phyloP scores from a whole-genome alignment of 2,888 invertebrate species.

The Nesidiocoris tenuis region DNA sequence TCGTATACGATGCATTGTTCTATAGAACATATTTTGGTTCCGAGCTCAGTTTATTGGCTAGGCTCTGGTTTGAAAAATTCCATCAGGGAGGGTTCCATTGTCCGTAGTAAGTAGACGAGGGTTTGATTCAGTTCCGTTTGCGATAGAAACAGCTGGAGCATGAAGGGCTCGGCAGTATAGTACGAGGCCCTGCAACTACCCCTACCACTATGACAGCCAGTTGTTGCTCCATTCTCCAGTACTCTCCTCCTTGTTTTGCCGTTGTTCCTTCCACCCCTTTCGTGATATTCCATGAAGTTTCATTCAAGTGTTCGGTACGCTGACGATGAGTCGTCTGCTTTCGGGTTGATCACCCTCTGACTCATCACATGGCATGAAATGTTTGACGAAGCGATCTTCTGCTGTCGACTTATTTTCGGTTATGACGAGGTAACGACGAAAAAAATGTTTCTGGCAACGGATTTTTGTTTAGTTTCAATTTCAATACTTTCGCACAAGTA shows the following conservation, averaged over 20 bases:
- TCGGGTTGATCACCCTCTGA: neutral
- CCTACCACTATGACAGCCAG: neutral
- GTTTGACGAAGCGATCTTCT: neutral
- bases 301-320: neutral
- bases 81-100: too few species aligned
- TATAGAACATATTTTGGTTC: too few species aligned
- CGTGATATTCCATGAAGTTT: neutral
- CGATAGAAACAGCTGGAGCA: too few species aligned
- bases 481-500: too few species aligned
- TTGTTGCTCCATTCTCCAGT: neutral
- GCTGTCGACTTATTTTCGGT: neutral
- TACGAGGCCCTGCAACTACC: neutral
- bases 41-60: too few species aligned
- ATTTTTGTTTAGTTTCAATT: too few species aligned
- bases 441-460: too few species aligned
- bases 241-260: conserved; percentile 1
- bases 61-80: too few species aligned
- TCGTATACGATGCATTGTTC: too few species aligned
- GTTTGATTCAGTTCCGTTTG: too few species aligned
- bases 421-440: neutral
- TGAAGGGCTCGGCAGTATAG: neutral
- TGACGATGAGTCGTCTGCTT: neutral
- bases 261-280: neutral
- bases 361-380: neutral
- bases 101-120: too few species aligned